These are phyloP conservation scores for Auanema freiburgensis DNA, from an alignment of 2,888 invertebrate species.

Conservation along the genomic window DNA sequence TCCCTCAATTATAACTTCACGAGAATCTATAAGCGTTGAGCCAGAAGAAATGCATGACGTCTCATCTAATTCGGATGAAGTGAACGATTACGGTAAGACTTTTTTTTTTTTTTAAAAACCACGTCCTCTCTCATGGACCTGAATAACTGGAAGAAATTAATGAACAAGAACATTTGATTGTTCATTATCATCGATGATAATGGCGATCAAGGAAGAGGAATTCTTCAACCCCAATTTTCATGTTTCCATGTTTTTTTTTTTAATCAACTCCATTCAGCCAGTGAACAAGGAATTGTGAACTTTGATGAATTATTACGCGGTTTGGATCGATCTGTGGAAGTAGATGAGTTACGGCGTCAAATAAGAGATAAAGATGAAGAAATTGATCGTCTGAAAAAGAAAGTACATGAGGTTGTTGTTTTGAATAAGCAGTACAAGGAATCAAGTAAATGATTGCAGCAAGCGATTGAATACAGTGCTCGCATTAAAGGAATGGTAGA, in stretches of 20 bases:
- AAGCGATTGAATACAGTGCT: constrained; percentile 17
- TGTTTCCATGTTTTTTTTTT: too few relatives aligned
- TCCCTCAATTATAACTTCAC: constrained; percentile 7
- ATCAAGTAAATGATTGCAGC: constrained; percentile 12
- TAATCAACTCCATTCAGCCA: too few relatives aligned
- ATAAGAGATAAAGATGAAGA: constrained; percentile 20
- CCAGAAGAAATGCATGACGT: constrained; percentile 18
- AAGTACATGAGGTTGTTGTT: constrained; percentile 14
- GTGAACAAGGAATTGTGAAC: constrained; percentile 2
- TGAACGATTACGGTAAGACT: constrained; percentile 14
- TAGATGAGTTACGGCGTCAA: constrained; percentile 16
- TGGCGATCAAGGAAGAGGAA: neutral
- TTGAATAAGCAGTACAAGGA: neutral
- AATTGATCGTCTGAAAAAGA: constrained; percentile 17
- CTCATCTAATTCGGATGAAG: constrained; percentile 16
- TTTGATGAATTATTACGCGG: constrained; percentile 22
- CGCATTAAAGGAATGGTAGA: constrained; percentile 18
- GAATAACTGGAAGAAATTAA: too few relatives aligned
- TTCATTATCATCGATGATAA: neutral
- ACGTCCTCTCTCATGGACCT: too few relatives aligned
- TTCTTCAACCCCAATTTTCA: too few relatives aligned
- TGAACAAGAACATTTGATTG: too few relatives aligned
- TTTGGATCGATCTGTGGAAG: constrained; percentile 20
- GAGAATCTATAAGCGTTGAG: constrained; percentile 7
- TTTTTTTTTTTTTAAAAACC: neutral